A percentile compares a stretch with the other conserved stretches of the same genome.
phyloP scores from a whole-genome alignment of 2,888 invertebrate genomes.

The Mantis religiosa region DNA sequence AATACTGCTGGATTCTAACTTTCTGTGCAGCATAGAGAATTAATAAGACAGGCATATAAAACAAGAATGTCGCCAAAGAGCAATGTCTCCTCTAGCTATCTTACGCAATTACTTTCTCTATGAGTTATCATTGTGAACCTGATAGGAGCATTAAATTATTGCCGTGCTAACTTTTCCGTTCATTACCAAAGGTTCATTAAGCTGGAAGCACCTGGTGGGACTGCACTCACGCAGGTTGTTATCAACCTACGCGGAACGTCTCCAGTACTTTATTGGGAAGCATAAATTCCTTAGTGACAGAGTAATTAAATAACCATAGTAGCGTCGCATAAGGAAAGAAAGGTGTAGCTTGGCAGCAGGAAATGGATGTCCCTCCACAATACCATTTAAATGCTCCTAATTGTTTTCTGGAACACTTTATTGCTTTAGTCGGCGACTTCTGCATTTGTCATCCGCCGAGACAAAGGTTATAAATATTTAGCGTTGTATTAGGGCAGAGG shows the following conservation, averaged over 20 bases:
- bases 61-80: too few relatives aligned
- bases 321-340: constrained; percentile 3
- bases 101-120: background rate
- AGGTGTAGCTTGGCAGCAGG: background rate
- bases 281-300: constrained; percentile 41
- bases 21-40: too few relatives aligned
- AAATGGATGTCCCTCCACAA: constrained; percentile 6
- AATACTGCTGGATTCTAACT: too few relatives aligned
- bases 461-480: background rate
- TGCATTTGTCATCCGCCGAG: background rate
- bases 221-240: background rate
- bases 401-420: background rate
- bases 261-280: constrained; percentile 38
- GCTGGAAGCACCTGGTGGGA: background rate
- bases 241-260: constrained; percentile 16
- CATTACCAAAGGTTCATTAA: background rate
- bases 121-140: background rate
- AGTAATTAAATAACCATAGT: constrained; percentile 38
- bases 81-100: background rate
- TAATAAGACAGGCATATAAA: too few relatives aligned
- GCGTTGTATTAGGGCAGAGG: background rate
- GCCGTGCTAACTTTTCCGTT: background rate
- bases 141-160: background rate
- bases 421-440: background rate
- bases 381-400: constrained; percentile 6